Base-by-base conservation (phyloP, 1,140 invertebrate genomes). In the Lethocerus indicus region DNA sequence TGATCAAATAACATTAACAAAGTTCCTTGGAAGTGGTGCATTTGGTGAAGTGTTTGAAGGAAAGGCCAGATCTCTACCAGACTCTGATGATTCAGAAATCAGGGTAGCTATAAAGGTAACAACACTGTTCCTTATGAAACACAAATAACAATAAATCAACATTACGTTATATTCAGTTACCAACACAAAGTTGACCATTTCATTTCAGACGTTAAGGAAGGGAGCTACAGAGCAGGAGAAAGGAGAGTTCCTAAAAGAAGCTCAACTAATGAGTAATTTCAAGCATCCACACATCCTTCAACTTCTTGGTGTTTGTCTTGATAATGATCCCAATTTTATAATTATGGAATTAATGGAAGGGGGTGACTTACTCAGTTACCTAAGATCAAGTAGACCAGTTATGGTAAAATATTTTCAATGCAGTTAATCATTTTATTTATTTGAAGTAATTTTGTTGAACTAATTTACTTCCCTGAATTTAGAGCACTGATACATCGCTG, bases 331-430 rank as follows among this genome's bases (percentile, higher is more conserved):
- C 12, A 85, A 89, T 55, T 88, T 90, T 55, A 79, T 98, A 37
- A 82, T 98, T 16, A 78, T 98, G 69, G 94, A 98, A 65, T 70
- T 97, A 7, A 98, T 98, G 95, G 85, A 94, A 65, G 89, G 83
- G 1, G 92, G 94, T 0, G 93, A 98, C 67, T 67, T 98, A 24
- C 69, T 95, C 0, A 88, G 83, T 37, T 97, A 92, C 65, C 68
- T 98, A 12, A 68, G 89, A 27, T 73, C 75, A 1, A 84, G 81
- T 54, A 68, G 89, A 49, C 76, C 80, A 24, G 69, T 75, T 21
- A 59, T 69, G 50, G 79, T 83, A 68, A 69, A 69, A 16, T 32
- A 9, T 9, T n/a, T 32, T 32, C n/a, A 32, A 32, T 9, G n/a
- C 9, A n/a, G 9, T 32, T 32, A 32, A 9, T 32, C 29, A 9